phyloP scores from a whole-genome alignment of 2,888 invertebrate genomes.

The Aphelenchoides bicaudatus region DNA sequence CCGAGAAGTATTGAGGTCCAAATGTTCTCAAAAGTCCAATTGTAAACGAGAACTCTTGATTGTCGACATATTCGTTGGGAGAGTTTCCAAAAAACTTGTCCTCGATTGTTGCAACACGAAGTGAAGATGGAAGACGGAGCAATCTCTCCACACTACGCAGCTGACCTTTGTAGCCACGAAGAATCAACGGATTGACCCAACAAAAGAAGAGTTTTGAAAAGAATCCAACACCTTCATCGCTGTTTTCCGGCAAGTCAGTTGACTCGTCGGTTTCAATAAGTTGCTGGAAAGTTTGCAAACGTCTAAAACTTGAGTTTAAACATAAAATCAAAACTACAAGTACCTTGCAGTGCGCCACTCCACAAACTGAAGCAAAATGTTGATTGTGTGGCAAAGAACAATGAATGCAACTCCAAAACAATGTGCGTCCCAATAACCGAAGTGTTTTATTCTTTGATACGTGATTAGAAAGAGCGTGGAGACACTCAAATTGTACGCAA shows the following conservation, averaged over 20 bases:
- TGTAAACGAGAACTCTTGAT: constrained; percentile 39
- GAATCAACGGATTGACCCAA: constrained; percentile 50
- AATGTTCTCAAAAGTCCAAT: constrained; percentile 69
- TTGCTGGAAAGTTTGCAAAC: constrained; percentile 9
- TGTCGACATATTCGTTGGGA: constrained; percentile 42
- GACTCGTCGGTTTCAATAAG: constrained; percentile 22
- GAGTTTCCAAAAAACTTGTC: constrained; percentile 40
- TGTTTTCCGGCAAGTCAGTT: background rate
- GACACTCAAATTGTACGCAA: constrained; percentile 7
- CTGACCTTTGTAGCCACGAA: constrained; percentile 74
- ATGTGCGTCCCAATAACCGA: constrained; percentile 10
- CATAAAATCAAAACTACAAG: background rate
- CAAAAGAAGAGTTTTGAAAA: constrained; percentile 48
- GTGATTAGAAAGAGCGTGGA: background rate
- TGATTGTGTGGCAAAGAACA: background rate
- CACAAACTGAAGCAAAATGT: constrained; percentile 1
- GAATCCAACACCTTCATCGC: constrained; percentile 28
- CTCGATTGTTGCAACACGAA: constrained; percentile 69
- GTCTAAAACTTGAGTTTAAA: constrained; percentile 2
- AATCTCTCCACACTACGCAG: constrained; percentile 65
- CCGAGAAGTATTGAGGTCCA: constrained; percentile 76
- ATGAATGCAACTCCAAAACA: constrained; percentile 1
- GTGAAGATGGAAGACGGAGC: too few species aligned
- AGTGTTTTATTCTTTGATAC: constrained; percentile 5
- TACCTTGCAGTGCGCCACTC: constrained; percentile 6